A percentile compares a stretch with the other conserved stretches of the same genome.
phyloP scores from a whole-genome alignment of 92 coral and sea anemone species.

The Virgularia gustaviana region DNA sequence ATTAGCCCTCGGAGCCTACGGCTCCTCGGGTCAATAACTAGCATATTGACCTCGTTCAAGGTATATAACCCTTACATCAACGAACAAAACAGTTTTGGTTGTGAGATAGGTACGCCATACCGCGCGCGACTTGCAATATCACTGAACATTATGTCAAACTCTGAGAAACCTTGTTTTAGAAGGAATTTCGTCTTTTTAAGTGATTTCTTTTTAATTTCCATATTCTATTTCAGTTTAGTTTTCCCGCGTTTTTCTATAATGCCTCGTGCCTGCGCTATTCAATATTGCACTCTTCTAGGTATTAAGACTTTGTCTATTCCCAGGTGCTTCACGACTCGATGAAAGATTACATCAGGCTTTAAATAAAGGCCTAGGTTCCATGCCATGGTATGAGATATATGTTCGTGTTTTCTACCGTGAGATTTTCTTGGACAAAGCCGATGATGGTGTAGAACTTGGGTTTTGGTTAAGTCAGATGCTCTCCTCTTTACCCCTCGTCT shows the following conservation, averaged over 20 bases:
- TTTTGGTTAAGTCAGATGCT: conserved; percentile 91
- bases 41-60: too few relatives aligned
- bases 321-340: conserved; percentile 92
- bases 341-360: conserved; percentile 74
- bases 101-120: too few relatives aligned
- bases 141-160: too few relatives aligned
- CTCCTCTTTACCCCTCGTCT: conserved; percentile 90
- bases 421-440: conserved; percentile 83
- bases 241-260: background rate
- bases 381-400: conserved; percentile 92
- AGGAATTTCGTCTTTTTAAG: background rate
- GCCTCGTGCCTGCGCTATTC: too few relatives aligned
- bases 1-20: too few relatives aligned
- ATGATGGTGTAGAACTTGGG: conserved; percentile 75
- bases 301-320: background rate
- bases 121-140: too few relatives aligned
- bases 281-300: too few relatives aligned
- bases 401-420: conserved; percentile 92
- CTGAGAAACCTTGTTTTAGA: too few relatives aligned
- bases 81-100: too few relatives aligned
- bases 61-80: too few relatives aligned
- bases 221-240: background rate
- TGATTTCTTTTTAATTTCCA: background rate
- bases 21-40: too few relatives aligned
- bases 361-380: conserved; percentile 74